These are phyloP conservation scores for Oceanodroma leucorhoa DNA, from an alignment of 2,797 vertebrate genomes.

Conservation along the genomic window DNA sequence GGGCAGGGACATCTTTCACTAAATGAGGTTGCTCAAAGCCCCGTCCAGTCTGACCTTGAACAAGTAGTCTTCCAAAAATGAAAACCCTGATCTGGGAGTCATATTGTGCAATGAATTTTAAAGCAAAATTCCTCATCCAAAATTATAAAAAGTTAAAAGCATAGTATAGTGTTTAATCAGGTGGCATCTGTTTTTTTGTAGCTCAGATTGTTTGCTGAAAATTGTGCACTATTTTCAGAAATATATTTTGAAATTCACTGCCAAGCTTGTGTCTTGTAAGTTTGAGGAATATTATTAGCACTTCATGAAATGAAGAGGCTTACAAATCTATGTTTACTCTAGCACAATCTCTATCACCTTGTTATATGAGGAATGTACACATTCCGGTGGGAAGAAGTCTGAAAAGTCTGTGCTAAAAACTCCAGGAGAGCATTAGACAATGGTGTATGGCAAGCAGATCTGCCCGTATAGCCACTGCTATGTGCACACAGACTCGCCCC, in stretches of 20 bases:
- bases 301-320: background rate
- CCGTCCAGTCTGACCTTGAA: background rate
- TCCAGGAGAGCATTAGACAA: background rate
- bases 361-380: background rate
- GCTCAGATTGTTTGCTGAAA: background rate
- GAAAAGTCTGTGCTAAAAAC: background rate
- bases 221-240: background rate
- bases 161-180: background rate
- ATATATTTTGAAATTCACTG: background rate
- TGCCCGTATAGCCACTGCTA: fast-evolving
- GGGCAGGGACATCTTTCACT: background rate
- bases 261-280: background rate
- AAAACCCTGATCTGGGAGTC: background rate
- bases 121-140: background rate
- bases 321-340: background rate
- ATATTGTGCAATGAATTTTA: background rate
- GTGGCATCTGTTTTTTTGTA: background rate
- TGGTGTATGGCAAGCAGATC: background rate
- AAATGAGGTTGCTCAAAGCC: background rate
- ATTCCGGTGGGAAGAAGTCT: background rate
- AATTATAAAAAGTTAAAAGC: background rate
- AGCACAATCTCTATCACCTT: background rate
- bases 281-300: background rate
- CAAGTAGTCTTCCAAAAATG: background rate
- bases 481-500: fast-evolving